Conservation (phyloP, 2,113 vertebrate genomes). For the Oryzias woworae region DNA sequence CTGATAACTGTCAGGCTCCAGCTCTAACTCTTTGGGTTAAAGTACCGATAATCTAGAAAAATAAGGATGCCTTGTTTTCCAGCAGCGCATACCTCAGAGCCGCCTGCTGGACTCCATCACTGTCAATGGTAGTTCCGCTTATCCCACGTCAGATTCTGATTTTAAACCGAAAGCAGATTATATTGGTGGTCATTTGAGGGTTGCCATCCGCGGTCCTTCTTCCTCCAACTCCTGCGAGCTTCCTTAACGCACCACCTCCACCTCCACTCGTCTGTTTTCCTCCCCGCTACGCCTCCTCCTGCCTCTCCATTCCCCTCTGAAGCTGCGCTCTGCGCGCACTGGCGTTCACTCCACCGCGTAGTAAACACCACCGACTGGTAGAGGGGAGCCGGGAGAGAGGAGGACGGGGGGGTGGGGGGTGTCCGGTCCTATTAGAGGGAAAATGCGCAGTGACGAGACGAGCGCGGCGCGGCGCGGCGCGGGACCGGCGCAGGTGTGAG, state of each 20-base stretch:
- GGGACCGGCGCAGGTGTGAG: constrained; percentile 55
- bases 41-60: background rate
- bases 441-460: constrained; percentile 36
- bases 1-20: constrained; percentile 15
- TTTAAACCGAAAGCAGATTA: background rate
- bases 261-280: constrained; percentile 20
- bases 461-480: constrained; percentile 24
- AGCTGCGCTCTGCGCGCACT: constrained; percentile 58
- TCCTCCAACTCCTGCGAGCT: background rate
- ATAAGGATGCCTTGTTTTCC: background rate
- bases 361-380: constrained; percentile 60
- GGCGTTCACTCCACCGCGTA: constrained; percentile 65
- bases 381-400: constrained; percentile 10
- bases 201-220: constrained; percentile 12
- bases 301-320: constrained; percentile 45
- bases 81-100: constrained; percentile 52
- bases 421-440: constrained; percentile 55
- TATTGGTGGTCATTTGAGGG: constrained; percentile 14
- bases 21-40: background rate
- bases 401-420: constrained; percentile 12
- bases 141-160: constrained; percentile 26
- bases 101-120: constrained; percentile 50
- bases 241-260: no score
- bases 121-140: constrained; percentile 6
- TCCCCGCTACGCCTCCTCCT: constrained; percentile 19